Evolutionary conservation across 2,888 invertebrate species (phyloP).

Genomic region (Himalopsyche anomala): DNA sequence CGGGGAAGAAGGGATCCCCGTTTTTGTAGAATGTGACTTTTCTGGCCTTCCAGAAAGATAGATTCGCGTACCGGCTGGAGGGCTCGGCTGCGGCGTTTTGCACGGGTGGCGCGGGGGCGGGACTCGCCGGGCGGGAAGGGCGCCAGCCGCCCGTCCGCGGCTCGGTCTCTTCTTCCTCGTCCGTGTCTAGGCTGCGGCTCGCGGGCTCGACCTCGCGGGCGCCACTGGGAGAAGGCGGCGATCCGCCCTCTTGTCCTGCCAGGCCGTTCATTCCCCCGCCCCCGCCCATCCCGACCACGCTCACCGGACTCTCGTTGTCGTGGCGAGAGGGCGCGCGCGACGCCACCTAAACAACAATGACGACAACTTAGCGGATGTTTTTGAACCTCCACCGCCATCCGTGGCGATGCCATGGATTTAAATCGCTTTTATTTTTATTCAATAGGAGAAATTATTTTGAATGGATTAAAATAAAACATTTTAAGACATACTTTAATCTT

Average conservation of each 20-base stretch:
- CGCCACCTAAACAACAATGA: conserved; percentile 59
- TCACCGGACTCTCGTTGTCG: conserved; percentile 66
- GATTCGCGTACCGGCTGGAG: conserved; percentile 83
- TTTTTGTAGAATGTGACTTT: conserved; percentile 94
- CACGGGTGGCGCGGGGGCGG: conserved; percentile 73
- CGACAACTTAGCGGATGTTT: conserved; percentile 33
- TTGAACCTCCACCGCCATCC: neutral
- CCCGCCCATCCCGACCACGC: conserved; percentile 73
- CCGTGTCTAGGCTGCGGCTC: conserved; percentile 72
- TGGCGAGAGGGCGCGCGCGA: conserved; percentile 64
- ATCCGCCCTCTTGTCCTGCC: conserved; percentile 72
- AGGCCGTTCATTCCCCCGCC: conserved; percentile 73
- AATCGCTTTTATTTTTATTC: neutral
- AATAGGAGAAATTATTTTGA: neutral
- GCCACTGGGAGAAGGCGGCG: conserved; percentile 73
- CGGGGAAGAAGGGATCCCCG: conserved; percentile 94
- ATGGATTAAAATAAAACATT: neutral
- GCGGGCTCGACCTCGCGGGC: conserved; percentile 69
- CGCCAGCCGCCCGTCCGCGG: conserved; percentile 70
- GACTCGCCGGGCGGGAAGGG: conserved; percentile 72
- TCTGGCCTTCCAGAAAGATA: conserved; percentile 91
- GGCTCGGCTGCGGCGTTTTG: conserved; percentile 75
- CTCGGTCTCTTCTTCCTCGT: conserved; percentile 73
- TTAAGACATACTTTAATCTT: neutral
- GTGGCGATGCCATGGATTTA: neutral